Conservation (phyloP, 2,797 vertebrate species). For the Cercopithecus hamlyni region DNA sequence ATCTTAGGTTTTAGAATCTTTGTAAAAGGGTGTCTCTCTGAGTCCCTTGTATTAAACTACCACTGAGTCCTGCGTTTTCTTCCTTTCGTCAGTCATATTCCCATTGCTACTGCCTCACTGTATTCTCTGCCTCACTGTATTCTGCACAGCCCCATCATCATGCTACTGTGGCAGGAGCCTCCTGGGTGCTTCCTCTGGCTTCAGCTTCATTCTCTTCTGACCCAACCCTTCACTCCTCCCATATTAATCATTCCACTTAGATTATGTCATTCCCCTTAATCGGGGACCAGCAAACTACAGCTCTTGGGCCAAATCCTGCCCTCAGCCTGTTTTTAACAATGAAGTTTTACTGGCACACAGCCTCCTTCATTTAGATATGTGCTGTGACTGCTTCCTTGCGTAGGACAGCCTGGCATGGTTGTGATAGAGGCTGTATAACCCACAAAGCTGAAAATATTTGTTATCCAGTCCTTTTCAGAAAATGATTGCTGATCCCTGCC, state of each 20-base stretch:
- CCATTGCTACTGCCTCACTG: not conserved
- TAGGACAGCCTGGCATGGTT: not conserved
- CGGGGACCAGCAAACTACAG: not conserved
- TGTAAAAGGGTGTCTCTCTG: not conserved
- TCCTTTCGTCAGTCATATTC: not conserved
- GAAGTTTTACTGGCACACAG: not conserved
- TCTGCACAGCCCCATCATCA: rapidly evolving
- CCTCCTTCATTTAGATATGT: not conserved
- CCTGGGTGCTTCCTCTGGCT: not conserved
- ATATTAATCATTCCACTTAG: not conserved
- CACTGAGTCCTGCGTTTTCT: not conserved
- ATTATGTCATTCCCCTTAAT: not conserved
- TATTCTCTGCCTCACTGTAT: not conserved
- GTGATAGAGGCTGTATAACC: not conserved
- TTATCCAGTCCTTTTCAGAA: not conserved
- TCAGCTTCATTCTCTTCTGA: not conserved
- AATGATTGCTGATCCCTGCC: not conserved
- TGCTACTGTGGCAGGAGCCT: not conserved
- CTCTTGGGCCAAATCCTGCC: not conserved
- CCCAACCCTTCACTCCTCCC: not conserved
- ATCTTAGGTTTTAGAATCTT: not conserved
- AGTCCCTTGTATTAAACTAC: not conserved
- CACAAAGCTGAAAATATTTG: not conserved
- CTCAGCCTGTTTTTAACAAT: not conserved
- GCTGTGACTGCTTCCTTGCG: not conserved